Evolutionary conservation across 2,113 vertebrate genomes (phyloP), one percentile per base, ranked within the genome.

Genomic region (Lophura nycthemera): DNA sequence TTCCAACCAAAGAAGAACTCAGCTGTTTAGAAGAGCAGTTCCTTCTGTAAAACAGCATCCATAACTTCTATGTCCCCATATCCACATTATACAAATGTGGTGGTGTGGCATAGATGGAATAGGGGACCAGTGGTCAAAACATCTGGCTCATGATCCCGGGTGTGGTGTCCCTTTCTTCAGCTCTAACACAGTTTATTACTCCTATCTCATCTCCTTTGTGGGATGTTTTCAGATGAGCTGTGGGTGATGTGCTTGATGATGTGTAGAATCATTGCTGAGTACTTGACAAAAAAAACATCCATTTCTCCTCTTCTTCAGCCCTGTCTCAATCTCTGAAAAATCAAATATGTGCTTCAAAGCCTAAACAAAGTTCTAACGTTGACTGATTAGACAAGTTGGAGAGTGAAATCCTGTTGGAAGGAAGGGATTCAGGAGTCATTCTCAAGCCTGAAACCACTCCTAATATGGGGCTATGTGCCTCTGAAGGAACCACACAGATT

Each of bases 1-100:
- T 57, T 81, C 52, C 65, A 60, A 67, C 32, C 11, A 70, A 70
- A 74, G 29, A 64, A 70, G 59, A 67, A 43, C 34, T 86, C 2
- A 5, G n/a, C 45, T 83, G 25, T 52, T 29, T 52, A 64, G 72
- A 89, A 90, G 63, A 89, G 93, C 72, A 81, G 74, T 67, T 79
- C 15, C 21, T 89, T 29, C 78, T 85, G 34, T 59, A 79, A 73
- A 93, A 50, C 32, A 63, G n/a, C 3, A 1, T 77, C 32, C 56
- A 71, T 80, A 70, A 71, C 63, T 90, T 92, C 69, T 22, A 9
- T 60, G 52, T 42, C 64, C 17, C 72, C 42, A 11, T 74, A 88
- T 89, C 66, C 29, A 8, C 0, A 0, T 36, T 43, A 80, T 56
- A 34, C 25, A 88, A 79, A 81, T 71, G 32, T 20, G 42, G 4